A percentile compares a stretch with the other conserved stretches of the same genome.
These are phyloP conservation scores for Dolichopus griseipennis DNA, from an alignment of 2,888 invertebrate species.

Conservation along the genomic window DNA sequence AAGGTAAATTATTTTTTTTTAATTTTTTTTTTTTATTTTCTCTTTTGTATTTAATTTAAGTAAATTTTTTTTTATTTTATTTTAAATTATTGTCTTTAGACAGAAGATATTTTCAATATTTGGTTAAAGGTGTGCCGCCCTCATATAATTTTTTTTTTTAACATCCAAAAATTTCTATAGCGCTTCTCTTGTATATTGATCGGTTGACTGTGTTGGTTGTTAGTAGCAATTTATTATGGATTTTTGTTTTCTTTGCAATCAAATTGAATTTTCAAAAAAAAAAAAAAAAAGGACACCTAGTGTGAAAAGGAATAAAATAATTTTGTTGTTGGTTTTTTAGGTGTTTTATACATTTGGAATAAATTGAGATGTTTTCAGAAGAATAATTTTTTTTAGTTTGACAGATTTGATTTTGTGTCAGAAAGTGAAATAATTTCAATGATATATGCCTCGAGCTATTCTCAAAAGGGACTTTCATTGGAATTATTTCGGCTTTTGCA, in stretches of 20 bases:
- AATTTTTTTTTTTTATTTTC: too few species aligned
- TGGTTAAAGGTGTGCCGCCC: not conserved
- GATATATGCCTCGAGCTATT: conserved; percentile 2
- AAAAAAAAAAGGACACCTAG: not conserved
- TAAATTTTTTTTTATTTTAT: too few species aligned
- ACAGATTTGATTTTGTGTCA: not conserved
- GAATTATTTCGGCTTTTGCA: not conserved
- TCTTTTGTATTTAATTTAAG: too few species aligned
- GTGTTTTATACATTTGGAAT: too few species aligned
- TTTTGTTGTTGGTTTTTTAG: not conserved
- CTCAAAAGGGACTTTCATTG: not conserved
- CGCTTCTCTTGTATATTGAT: too few species aligned
- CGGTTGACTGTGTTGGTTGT: not conserved
- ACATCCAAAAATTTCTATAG: too few species aligned
- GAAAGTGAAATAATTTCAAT: not conserved
- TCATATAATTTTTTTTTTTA: not conserved
- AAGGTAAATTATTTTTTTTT: too few species aligned
- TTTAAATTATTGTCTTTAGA: too few species aligned
- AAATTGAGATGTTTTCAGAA: too few species aligned
- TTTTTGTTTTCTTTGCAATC: not conserved
- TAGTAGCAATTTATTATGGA: not conserved
- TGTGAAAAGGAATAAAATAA: not conserved
- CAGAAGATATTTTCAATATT: too few species aligned
- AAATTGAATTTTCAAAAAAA: not conserved
- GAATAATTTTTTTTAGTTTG: not conserved